Percentiles rank a stretch among this genome's conserved stretches.
Evolutionary conservation across 2,888 invertebrate genomes (phyloP).

Genomic region (Xestia c-nigrum): DNA sequence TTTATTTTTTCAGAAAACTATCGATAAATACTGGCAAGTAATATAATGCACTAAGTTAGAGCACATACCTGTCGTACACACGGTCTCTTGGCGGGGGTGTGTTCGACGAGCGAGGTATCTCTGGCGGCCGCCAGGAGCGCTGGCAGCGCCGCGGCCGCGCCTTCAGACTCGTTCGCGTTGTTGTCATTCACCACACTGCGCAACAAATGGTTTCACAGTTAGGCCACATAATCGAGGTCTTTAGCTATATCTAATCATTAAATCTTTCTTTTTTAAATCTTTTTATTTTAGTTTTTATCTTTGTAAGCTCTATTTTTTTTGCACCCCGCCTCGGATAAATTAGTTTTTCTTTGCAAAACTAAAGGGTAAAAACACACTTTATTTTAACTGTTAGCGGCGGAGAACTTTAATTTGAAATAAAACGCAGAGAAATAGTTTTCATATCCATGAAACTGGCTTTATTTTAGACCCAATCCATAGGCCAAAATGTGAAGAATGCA

Average conservation of each 20-base stretch:
- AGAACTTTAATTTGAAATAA: no score
- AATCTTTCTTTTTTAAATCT: not conserved
- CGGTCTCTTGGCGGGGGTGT: conserved; percentile 66
- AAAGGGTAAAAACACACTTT: no score
- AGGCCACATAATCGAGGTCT: not conserved
- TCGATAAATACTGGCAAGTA: not conserved
- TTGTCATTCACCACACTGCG: conserved; percentile 27
- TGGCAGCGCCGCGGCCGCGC: conserved; percentile 56
- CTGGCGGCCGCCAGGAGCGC: conserved; percentile 69
- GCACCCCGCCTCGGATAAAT: no score
- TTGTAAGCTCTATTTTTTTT: no score
- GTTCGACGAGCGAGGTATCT: conserved; percentile 62
- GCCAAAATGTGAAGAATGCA: no score
- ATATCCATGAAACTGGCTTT: no score
- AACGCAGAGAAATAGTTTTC: no score
- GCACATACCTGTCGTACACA: conserved; percentile 69
- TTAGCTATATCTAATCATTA: not conserved
- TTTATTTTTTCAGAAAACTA: not conserved
- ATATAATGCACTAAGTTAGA: not conserved
- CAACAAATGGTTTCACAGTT: not conserved
- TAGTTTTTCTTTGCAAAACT: no score
- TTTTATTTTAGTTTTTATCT: not conserved
- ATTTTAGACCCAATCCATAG: no score
- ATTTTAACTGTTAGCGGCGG: no score
- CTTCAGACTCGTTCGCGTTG: not conserved